Evolutionary conservation across 2,888 invertebrate species (phyloP).

Genomic region (Apotomis capreana): DNA sequence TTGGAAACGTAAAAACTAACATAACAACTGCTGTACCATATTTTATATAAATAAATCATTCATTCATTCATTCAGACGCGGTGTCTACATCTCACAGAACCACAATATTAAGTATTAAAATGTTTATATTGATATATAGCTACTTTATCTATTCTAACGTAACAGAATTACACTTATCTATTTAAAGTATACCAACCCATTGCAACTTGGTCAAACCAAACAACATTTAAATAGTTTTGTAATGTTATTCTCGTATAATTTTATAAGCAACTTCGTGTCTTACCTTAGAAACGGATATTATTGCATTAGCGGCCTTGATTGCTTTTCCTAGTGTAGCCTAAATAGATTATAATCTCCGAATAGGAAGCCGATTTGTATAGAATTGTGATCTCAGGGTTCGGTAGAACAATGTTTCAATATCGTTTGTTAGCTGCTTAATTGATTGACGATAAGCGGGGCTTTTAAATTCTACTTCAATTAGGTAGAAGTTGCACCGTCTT

Average conservation of each 20-base stretch:
- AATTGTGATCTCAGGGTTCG: conserved; percentile 9
- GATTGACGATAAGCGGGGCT: not conserved
- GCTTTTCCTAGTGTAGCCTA: conserved; percentile 28
- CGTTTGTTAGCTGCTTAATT: not conserved
- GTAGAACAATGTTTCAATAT: conserved; percentile 2
- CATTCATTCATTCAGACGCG: no score
- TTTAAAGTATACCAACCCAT: not conserved
- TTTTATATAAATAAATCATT: no score
- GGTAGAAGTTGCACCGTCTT: not conserved
- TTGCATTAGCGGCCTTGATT: conserved; percentile 30
- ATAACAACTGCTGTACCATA: no score
- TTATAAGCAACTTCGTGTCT: conserved; percentile 7
- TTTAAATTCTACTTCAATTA: not conserved
- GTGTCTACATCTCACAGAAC: no score
- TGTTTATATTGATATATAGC: no score
- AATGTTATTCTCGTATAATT: conserved; percentile 29
- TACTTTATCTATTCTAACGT: no score
- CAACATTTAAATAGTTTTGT: conserved; percentile 13
- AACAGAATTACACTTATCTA: no score
- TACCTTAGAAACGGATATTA: conserved; percentile 28
- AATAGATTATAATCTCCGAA: conserved; percentile 32
- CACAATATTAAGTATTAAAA: no score
- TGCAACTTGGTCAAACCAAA: not conserved
- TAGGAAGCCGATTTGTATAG: conserved; percentile 22
- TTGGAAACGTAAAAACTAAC: no score